A percentile compares a stretch with the other conserved stretches of the same genome.
phyloP scores from a whole-genome alignment of 2,113 vertebrate species.

The Falco punctatus region DNA sequence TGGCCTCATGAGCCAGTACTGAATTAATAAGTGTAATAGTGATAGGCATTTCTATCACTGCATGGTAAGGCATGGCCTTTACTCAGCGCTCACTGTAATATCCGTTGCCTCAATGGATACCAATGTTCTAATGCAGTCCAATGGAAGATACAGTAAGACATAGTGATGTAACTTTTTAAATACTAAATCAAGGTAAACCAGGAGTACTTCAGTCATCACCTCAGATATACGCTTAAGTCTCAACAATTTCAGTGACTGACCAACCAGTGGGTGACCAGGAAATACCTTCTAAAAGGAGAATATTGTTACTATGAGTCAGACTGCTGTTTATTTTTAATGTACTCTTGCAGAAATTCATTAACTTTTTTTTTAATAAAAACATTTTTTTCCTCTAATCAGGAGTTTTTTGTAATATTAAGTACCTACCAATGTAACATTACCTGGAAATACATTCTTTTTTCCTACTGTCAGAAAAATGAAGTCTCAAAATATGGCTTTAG shows the following conservation, averaged over 20 bases:
- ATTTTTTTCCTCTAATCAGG: neutral
- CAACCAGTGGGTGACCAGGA: neutral
- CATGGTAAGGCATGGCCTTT: neutral
- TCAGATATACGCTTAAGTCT: neutral
- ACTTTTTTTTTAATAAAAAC: neutral
- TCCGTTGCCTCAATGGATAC: neutral
- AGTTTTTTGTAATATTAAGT: neutral
- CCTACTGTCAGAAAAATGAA: neutral
- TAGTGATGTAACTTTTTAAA: neutral
- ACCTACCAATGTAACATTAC: neutral
- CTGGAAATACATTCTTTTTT: neutral
- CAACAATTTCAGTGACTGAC: neutral
- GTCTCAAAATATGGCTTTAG: neutral
- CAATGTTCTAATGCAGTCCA: neutral
- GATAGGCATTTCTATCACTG: neutral
- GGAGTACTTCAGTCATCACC: neutral
- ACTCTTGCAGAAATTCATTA: neutral
- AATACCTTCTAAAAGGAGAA: neutral
- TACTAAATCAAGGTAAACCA: neutral
- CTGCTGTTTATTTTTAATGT: neutral
- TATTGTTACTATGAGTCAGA: neutral
- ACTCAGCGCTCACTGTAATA: neutral
- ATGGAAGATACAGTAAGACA: neutral
- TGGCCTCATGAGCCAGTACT: neutral
- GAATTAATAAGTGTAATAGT: neutral